phyloP scores from a whole-genome alignment of 1,140 invertebrate genomes.

The Anastatus disparis region DNA sequence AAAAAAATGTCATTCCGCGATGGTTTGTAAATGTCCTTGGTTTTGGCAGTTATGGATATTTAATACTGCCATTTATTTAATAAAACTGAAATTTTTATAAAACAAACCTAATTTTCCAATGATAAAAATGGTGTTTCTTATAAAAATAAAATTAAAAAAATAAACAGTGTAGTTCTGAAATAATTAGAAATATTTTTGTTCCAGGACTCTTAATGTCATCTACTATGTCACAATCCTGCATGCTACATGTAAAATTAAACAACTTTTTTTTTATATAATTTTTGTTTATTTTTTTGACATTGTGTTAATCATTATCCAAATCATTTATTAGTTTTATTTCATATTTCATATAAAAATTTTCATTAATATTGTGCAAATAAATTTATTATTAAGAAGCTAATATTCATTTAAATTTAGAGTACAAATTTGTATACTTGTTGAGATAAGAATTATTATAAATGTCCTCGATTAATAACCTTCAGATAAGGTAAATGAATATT shows the following conservation, averaged over 20 bases:
- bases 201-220: neutral
- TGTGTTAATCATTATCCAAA: too few species aligned
- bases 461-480: too few species aligned
- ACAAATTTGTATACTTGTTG: too few species aligned
- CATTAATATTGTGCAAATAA: too few species aligned
- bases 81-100: conserved; percentile 6
- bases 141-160: conserved; percentile 7
- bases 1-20: conserved; percentile 17
- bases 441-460: too few species aligned
- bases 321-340: too few species aligned
- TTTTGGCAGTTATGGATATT: conserved; percentile 8
- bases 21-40: neutral
- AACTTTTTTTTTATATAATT: neutral
- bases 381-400: too few species aligned
- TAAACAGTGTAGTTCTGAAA: neutral
- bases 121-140: conserved; percentile 1
- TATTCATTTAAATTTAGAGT: too few species aligned
- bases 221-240: neutral
- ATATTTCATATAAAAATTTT: too few species aligned
- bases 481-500: too few species aligned
- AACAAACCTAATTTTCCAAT: neutral
- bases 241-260: conserved; percentile 7
- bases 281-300: neutral
- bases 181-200: conserved; percentile 4
- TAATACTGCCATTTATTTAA: conserved; percentile 13